Evolutionary conservation across 1,140 invertebrate species (phyloP).

Genomic region (Drusus annulatus): DNA sequence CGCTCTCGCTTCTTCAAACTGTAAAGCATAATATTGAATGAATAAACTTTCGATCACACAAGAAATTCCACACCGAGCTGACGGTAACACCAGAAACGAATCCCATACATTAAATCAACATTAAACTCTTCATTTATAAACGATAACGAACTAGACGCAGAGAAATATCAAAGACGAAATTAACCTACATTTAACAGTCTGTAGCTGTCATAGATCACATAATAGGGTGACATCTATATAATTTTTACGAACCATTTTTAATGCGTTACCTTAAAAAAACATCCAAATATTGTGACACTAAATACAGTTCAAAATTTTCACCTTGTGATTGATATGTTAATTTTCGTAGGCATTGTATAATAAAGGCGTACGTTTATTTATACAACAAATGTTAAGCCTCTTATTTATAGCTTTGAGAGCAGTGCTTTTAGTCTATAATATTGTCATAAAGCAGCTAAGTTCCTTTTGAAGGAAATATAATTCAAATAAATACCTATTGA

Average conservation of each 20-base stretch:
- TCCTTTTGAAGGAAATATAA: no score
- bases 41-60: not conserved
- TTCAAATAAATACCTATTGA: no score
- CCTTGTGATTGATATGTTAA: conserved; percentile 34
- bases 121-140: conserved; percentile 23
- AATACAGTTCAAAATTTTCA: conserved; percentile 6
- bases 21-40: conserved; percentile 12
- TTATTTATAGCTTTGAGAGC: conserved; percentile 2
- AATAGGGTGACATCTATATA: conserved; percentile 24
- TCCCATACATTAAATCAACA: conserved; percentile 12
- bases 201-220: not conserved
- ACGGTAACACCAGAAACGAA: not conserved
- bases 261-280: not conserved
- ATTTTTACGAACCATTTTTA: not conserved
- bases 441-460: conserved; percentile 1
- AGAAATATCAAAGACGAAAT: not conserved
- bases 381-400: conserved; percentile 3
- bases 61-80: not conserved
- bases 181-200: conserved; percentile 11
- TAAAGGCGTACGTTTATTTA: not conserved
- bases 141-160: not conserved
- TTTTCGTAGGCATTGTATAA: conserved; percentile 11
- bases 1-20: not conserved
- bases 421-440: not conserved
- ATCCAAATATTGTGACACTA: conserved; percentile 45